Conservation (phyloP, 2,888 invertebrate species). For the Drosophila mulleri region DNA sequence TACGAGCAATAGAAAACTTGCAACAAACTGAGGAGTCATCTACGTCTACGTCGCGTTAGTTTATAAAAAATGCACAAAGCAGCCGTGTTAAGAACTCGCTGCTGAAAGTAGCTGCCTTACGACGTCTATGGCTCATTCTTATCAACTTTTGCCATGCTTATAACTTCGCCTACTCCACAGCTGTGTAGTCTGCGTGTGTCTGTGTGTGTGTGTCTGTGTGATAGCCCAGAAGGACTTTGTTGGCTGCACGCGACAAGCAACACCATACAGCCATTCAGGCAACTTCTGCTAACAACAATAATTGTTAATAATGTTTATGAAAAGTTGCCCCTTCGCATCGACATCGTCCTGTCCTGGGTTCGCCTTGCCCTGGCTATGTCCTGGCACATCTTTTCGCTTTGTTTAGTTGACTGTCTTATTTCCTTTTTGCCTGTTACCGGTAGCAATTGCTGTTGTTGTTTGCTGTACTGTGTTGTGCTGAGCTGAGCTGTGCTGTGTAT, state of each 20-base stretch:
- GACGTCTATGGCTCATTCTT: slow-evolving; percentile 79
- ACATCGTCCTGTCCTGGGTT: slow-evolving; percentile 35
- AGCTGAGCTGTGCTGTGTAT: slow-evolving; percentile 5
- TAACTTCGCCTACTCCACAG: slow-evolving; percentile 56
- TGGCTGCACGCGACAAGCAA: slow-evolving; percentile 76
- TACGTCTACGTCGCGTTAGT: slow-evolving; percentile 56
- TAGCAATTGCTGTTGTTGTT: slow-evolving; percentile 37
- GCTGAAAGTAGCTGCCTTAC: slow-evolving; percentile 74
- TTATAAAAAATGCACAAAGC: slow-evolving; percentile 79
- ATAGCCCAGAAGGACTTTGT: slow-evolving; percentile 51
- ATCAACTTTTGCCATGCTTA: slow-evolving; percentile 77
- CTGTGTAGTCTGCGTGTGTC: not conserved
- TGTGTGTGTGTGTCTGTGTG: slow-evolving; percentile 23
- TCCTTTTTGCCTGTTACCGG: slow-evolving; percentile 50
- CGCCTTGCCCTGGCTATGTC: slow-evolving; percentile 47
- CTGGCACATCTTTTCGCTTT: slow-evolving; percentile 72
- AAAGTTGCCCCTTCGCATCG: slow-evolving; percentile 68
- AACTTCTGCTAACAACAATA: slow-evolving; percentile 79
- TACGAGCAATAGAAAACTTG: slow-evolving; percentile 20
- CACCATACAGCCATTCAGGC: slow-evolving; percentile 54
- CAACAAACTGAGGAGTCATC: slow-evolving; percentile 43
- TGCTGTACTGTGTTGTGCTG: not conserved
- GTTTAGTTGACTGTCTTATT: slow-evolving; percentile 67
- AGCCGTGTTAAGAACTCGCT: slow-evolving; percentile 69
- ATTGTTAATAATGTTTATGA: slow-evolving; percentile 82